Base-by-base conservation (phyloP, 2,797 vertebrate species). In the Micromesistius poutassou region DNA sequence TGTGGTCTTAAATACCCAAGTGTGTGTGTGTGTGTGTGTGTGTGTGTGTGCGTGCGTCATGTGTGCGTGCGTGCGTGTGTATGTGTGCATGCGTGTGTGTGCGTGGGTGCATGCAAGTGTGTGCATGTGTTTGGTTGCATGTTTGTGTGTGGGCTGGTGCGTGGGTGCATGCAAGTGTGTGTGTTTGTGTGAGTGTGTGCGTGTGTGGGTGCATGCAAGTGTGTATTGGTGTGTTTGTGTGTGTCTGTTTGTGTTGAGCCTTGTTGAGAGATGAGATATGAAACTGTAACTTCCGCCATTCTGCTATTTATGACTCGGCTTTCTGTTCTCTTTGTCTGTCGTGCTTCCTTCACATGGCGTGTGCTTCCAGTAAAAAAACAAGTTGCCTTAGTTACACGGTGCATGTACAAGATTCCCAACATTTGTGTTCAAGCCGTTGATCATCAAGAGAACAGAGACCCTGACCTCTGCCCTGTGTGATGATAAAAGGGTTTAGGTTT, bases 261-360 rank as follows among this genome's bases (percentile, higher is more conserved):
- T 25, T 3, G 62, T 28, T 14, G 12, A 71, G 70, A 16, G 70
- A 30, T 33, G 70, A 16, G 70, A 30, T 33, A 30, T 71, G 70
- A 71, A 71, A 71, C 68, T 71, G 28, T 31, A 71, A 31, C 70
- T 71, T 71, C 70, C 70, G 70, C 14, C 19, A 33, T 71, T 71
- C 25, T 71, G 70, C 30, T 30, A 71, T n/a, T 14, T 33, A 7
- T 31, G 30, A 30, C 22, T 3, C 31, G 70, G 28, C 16, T 71
- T 33, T 71, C 70, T 71, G 70, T 71, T 71, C 30, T 71, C 28
- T 30, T 71, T 30, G 68, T 71, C 68, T 30, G 25, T 14, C 68
- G 55, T 25, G 2, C 10, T 30, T 31, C 68, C 68, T 30, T 70
- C 28, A 16, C 28, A 30, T 31, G 68, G 28, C 10, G 68, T 31